phyloP scores from a whole-genome alignment of 2,113 vertebrate genomes.

The Columba livia region DNA sequence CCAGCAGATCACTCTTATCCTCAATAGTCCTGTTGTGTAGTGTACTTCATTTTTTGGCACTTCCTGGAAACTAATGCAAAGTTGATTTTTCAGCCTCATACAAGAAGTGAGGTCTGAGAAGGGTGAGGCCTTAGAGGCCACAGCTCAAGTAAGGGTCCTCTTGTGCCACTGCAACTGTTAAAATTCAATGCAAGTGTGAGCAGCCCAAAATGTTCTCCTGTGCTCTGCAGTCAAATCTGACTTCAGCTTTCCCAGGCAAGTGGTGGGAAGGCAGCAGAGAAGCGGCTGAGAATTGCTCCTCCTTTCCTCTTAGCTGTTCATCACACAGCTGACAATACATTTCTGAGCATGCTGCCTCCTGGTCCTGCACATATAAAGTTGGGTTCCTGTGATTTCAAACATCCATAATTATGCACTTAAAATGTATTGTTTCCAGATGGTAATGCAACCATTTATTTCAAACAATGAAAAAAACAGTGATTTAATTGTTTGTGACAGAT shows the following conservation, averaged over 20 bases:
- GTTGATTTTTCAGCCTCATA: neutral
- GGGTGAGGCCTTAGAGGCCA: neutral
- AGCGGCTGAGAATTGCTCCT: neutral
- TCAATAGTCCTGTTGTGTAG: accelerated
- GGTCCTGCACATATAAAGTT: neutral
- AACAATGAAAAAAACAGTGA: conserved; percentile 63
- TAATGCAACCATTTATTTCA: conserved; percentile 64
- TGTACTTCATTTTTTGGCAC: neutral
- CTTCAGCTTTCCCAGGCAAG: neutral
- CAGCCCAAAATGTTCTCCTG: neutral
- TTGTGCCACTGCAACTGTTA: neutral
- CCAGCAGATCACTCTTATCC: neutral
- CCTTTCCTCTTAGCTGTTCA: neutral
- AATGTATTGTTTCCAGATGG: conserved; percentile 68
- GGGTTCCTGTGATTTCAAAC: conserved; percentile 33
- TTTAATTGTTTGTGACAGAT: conserved; percentile 48
- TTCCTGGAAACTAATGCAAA: neutral
- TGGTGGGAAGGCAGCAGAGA: neutral
- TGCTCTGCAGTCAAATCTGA: neutral
- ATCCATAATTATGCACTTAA: conserved; percentile 42
- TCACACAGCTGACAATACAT: neutral
- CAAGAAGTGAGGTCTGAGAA: neutral
- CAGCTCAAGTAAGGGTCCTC: neutral
- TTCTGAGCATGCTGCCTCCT: neutral
- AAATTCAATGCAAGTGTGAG: neutral